Base-by-base conservation (phyloP, 2,797 vertebrate genomes). In the Knipowitschia caucasica region DNA sequence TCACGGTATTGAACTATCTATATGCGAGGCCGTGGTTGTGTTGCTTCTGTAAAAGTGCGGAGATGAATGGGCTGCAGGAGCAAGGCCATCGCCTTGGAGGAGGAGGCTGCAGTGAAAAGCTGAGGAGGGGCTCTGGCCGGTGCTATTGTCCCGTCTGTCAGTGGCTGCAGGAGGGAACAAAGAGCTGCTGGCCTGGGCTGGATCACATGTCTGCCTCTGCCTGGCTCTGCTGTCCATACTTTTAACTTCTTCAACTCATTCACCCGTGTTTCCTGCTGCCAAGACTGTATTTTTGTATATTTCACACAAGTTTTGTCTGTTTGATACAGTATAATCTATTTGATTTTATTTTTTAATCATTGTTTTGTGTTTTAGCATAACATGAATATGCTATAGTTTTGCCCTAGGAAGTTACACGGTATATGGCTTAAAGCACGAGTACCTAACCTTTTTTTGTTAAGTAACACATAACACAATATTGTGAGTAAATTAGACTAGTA, bases 101-200 rank as follows among this genome's bases (percentile, higher is more conserved):
- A 42, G 67, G 75, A 75, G 74, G 73, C 65, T 64, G 61, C 21
- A 26, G 51, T 59, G 75, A 71, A 59, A 71, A 51, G 67, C 64
- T 30, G 58, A 43, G 71, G 73, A 66, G 64, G 66, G 42, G 60
- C 21, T n/a, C 39, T 81, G 77, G 72, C 75, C 72, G 60, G 75
- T 75, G 77, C 80, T 82, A 86, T 88, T 88, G 84, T 88, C 80
- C 83, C 35, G 64, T 84, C 83, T 86, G 86, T 88, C 82, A 86
- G 69, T 81, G 17, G 67, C 74, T 80, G 67, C 73, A 81, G 67
- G 62, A 58, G 45, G 45, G 77, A 83, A 88, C 84, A 86, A 86
- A 88, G 84, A 56, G 53, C 79, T 74, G 72, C 71, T 80, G 80
- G 76, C 67, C 76, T 79, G 75, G 74, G 70, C 66, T 43, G 57